Conservation (phyloP, 1,140 invertebrate genomes). For the Sarcophaga bullata region DNA sequence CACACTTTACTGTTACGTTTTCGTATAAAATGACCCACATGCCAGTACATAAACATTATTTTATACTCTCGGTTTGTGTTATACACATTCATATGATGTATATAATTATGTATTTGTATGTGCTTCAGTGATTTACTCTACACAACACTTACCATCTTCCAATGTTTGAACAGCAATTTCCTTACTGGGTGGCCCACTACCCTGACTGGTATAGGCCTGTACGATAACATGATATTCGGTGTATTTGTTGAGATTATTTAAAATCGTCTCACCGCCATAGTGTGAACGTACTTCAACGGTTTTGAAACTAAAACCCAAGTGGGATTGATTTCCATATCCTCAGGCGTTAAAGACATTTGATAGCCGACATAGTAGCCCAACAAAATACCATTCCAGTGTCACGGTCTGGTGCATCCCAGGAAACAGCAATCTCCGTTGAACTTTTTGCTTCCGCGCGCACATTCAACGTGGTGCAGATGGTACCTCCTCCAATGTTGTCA, state of each 20-base stretch:
- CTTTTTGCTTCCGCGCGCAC: conserved; percentile 87
- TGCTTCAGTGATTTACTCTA: too few species aligned
- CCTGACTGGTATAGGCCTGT: conserved; percentile 91
- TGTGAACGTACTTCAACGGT: conserved; percentile 76
- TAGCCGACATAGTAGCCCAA: conserved; percentile 94
- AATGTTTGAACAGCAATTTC: conserved; percentile 85
- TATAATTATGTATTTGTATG: too few species aligned
- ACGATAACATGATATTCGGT: conserved; percentile 90
- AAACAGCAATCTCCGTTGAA: conserved; percentile 88
- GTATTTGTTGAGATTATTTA: conserved; percentile 82
- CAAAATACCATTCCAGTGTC: conserved; percentile 92
- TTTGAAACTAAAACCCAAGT: conserved; percentile 74
- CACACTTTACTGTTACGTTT: not conserved
- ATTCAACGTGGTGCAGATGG: conserved; percentile 85
- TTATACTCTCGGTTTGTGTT: too few species aligned
- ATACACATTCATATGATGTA: too few species aligned
- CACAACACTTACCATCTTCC: conserved; percentile 80
- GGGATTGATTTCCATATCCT: conserved; percentile 63
- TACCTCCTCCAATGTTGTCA: conserved; percentile 87
- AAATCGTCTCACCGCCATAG: conserved; percentile 73
- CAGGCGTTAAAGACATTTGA: conserved; percentile 71
- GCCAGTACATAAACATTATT: not conserved
- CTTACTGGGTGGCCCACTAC: conserved; percentile 86
- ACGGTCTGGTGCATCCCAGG: conserved; percentile 87
- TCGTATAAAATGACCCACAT: not conserved